phyloP scores from a whole-genome alignment of 2,113 vertebrate species.

The Galbula dea region DNA sequence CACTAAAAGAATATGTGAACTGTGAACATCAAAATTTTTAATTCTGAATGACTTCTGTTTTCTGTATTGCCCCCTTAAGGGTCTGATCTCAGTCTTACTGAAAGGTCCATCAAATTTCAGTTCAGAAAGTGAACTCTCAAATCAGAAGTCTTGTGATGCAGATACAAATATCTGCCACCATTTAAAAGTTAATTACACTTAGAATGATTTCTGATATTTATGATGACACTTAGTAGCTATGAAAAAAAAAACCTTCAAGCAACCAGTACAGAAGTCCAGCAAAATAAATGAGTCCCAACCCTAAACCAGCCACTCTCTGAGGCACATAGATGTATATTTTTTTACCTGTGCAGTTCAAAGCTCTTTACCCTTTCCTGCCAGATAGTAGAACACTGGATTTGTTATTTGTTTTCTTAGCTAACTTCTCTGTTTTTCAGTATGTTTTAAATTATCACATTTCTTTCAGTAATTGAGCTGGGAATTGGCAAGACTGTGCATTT shows the following conservation, averaged over 20 bases:
- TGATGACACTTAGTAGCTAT: background rate
- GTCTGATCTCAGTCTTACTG: background rate
- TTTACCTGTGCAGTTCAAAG: background rate
- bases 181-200: background rate
- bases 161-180: background rate
- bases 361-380: background rate
- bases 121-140: background rate
- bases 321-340: background rate
- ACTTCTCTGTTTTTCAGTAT: background rate
- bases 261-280: background rate
- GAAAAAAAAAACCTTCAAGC: background rate
- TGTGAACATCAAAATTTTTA: background rate
- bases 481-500: slow-evolving; percentile 5
- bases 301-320: background rate
- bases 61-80: background rate
- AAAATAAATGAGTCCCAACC: background rate
- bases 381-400: background rate
- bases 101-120: background rate
- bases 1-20: background rate
- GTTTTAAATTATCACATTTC: background rate
- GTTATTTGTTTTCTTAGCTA: background rate
- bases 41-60: background rate
- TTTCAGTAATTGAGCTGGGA: slow-evolving; percentile 33
- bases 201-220: background rate
- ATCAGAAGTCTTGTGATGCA: background rate